A percentile compares a stretch with the other conserved stretches of the same genome.
Conservation (phyloP, 2,888 invertebrate genomes). For the Caenorhabditis panamensis region DNA sequence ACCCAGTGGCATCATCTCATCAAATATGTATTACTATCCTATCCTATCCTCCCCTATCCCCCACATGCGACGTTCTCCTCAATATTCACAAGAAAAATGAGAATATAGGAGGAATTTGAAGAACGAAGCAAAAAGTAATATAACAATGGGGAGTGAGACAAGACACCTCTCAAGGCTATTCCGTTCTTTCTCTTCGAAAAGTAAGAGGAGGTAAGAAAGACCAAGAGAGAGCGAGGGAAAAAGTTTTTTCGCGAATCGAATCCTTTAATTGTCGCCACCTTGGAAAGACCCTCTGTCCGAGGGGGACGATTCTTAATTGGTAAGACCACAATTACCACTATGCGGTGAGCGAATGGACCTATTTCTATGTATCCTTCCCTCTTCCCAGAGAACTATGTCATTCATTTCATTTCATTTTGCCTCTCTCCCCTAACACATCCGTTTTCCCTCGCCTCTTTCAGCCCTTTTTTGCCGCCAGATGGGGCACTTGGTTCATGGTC, state of each 20-base stretch:
- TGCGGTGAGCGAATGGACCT: constrained; percentile 48
- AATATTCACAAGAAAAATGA: not conserved
- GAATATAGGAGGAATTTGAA: not conserved
- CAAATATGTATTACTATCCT: constrained; percentile 30
- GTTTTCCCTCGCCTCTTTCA: constrained; percentile 9
- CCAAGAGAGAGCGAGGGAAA: constrained; percentile 18
- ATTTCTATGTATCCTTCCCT: constrained; percentile 30
- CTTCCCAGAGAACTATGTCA: constrained; percentile 47
- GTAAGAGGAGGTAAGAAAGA: constrained; percentile 24
- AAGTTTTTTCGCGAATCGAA: constrained; percentile 44
- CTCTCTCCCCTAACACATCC: constrained; percentile 3
- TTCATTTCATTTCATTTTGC: constrained; percentile 18
- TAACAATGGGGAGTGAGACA: constrained; percentile 46
- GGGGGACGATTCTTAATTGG: constrained; percentile 53
- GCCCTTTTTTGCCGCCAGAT: constrained; percentile 35
- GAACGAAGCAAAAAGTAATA: constrained; percentile 23
- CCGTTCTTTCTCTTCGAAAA: constrained; percentile 35
- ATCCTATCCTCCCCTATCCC: not conserved
- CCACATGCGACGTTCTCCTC: not conserved
- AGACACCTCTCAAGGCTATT: constrained; percentile 51
- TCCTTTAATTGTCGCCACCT: constrained; percentile 56
- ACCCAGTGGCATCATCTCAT: constrained; percentile 18
- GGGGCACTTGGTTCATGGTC: constrained; percentile 9
- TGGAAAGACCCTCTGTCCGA: not conserved
- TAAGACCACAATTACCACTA: constrained; percentile 58